Conservation (phyloP, 2,888 invertebrate genomes). For the Cephonodes hylas region DNA sequence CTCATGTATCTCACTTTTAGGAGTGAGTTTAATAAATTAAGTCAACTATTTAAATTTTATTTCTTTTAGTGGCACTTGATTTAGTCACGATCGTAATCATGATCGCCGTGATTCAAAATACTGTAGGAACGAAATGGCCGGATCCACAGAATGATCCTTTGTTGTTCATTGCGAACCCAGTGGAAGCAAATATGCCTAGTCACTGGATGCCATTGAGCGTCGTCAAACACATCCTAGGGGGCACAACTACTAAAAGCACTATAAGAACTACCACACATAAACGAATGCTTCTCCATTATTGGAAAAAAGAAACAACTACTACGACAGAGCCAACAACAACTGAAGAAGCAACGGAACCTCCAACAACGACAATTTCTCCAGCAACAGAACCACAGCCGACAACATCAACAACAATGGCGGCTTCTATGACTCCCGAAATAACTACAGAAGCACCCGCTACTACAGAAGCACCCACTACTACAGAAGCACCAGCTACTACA, state of each 20-base stretch:
- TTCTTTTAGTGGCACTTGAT: conserved; percentile 6
- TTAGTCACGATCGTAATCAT: neutral
- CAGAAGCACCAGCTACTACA: conserved; percentile 18
- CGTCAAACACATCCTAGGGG: conserved; percentile 44
- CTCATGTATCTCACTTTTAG: too few relatives aligned
- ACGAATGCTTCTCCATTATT: neutral
- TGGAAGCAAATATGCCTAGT: conserved; percentile 57
- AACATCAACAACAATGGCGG: neutral
- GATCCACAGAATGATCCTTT: conserved; percentile 28
- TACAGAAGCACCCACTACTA: conserved; percentile 17
- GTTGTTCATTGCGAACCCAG: conserved; percentile 55
- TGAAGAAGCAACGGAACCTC: neutral
- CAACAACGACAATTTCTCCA: conserved; percentile 12
- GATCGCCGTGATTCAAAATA: neutral
- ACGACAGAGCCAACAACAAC: neutral
- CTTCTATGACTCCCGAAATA: conserved; percentile 15
- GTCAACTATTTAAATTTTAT: neutral
- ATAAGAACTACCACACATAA: conserved; percentile 16
- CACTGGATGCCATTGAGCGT: conserved; percentile 61
- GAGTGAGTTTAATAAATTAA: too few relatives aligned
- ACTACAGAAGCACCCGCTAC: conserved; percentile 7
- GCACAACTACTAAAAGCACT: conserved; percentile 19
- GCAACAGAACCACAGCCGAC: conserved; percentile 1
- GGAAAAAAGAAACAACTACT: neutral
- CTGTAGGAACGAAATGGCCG: conserved; percentile 26